A percentile compares a stretch with the other conserved stretches of the same genome.
Evolutionary conservation across 2,888 invertebrate species (phyloP).

Genomic region (Pristionchus japonicus): DNA sequence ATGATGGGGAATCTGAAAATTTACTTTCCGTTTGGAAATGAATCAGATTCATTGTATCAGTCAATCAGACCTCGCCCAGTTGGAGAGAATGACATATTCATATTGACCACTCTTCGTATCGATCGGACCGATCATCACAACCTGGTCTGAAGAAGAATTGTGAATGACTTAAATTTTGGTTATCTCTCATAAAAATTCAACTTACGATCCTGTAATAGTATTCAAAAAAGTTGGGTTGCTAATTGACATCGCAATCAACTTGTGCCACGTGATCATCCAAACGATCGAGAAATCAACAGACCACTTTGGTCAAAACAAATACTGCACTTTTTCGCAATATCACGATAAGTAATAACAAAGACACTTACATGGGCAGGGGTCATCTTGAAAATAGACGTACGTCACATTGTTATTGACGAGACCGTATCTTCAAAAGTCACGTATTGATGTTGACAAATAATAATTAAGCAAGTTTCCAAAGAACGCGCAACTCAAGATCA

Average conservation of each 20-base stretch:
- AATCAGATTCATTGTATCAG: not conserved
- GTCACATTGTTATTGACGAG: conserved; percentile 58
- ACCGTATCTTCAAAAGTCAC: conserved; percentile 54
- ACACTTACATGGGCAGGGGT: conserved; percentile 63
- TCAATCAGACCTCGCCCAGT: conserved; percentile 59
- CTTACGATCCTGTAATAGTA: no score
- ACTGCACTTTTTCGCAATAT: no score
- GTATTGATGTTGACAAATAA: no score
- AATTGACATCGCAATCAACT: not conserved
- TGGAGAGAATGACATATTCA: conserved; percentile 66
- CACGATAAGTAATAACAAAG: not conserved
- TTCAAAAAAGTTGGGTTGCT: no score
- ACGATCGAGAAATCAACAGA: not conserved
- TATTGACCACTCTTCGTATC: conserved; percentile 59
- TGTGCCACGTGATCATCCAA: not conserved
- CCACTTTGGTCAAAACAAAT: not conserved
- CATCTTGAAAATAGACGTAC: conserved; percentile 65
- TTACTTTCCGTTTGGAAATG: no score
- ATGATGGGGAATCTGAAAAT: conserved; percentile 61
- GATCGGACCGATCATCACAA: conserved; percentile 59
- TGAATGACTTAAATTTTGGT: no score
- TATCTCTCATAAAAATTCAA: no score
- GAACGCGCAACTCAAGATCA: not conserved
- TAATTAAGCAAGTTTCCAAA: no score
- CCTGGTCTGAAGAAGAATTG: conserved; percentile 62